Base-by-base conservation (phyloP, 2,113 vertebrate species). In the Elephas maximus region DNA sequence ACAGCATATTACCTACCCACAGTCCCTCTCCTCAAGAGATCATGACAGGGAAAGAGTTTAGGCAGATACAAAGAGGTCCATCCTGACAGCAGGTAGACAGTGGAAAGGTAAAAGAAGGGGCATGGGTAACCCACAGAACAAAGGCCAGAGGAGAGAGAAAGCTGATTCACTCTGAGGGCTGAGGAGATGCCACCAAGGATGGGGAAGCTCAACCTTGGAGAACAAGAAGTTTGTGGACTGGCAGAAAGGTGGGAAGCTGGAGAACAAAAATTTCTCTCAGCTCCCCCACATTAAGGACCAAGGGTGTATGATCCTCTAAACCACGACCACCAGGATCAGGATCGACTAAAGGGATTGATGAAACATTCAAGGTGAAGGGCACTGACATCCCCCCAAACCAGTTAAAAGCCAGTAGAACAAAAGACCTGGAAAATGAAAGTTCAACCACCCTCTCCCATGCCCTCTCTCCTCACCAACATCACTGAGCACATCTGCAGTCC, bases 191-290 rank as follows among this genome's bases (percentile, higher is more conserved):
- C 67, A 14, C 53, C 24, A 26, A 15, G 6, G 26, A n/a, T 60
- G 67, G 30, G 15, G 67, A 33, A 33, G 30, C 30, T 30, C 12
- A 45, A 44, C 17, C 20, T 24, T 17, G 48, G 30, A 28, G 76
- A 81, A 4, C 7, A 18, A 18, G 45, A 45, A 44, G 26, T 18
- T 15, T 0, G 18, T 0, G 3, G 71, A 6, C 1, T 8, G 1
- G 76, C 73, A 65, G 21, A 26, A 83, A 92, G 93, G 28, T 44
- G 62, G 33, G 24, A 30, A 33, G 15, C 3, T 20, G 63, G 23
- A 10, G 45, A 44, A 71, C 17, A 33, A 23, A 67, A 10, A 0
- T 21, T 8, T 8, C n/a, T 18, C 71, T 63, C 41, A 21, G 12
- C 33, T 24, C 6, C 37, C 20, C 24, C 8, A 21, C 5, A 26